phyloP scores from a whole-genome alignment of 2,113 vertebrate genomes.

The Xyliphius kryptos region DNA sequence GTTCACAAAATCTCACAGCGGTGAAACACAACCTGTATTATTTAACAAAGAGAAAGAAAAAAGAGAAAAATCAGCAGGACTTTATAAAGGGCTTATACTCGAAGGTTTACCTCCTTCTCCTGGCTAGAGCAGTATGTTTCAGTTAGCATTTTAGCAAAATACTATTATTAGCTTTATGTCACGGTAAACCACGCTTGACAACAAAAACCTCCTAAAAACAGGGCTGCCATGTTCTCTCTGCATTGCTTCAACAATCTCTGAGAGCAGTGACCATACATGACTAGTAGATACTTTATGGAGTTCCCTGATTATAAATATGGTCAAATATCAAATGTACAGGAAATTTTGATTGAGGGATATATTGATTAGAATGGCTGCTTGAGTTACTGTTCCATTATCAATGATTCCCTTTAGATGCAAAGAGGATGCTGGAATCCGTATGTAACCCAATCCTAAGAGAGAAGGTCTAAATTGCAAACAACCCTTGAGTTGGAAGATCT shows the following conservation, averaged over 20 bases:
- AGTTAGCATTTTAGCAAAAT: slow-evolving; percentile 15
- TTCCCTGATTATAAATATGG: not conserved
- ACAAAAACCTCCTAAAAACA: slow-evolving; percentile 32
- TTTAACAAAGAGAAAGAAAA: slow-evolving; percentile 25
- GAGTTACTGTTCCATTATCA: slow-evolving; percentile 12
- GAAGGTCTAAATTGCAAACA: slow-evolving; percentile 30
- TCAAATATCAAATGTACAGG: not conserved
- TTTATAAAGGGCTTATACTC: slow-evolving; percentile 67
- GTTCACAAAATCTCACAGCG: slow-evolving; percentile 25
- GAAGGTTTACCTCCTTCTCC: slow-evolving; percentile 66
- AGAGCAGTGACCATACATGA: not conserved
- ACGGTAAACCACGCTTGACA: slow-evolving; percentile 41
- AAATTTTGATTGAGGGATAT: not conserved
- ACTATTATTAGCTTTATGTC: slow-evolving; percentile 32
- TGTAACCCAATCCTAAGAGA: slow-evolving; percentile 33
- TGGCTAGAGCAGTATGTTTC: slow-evolving; percentile 20
- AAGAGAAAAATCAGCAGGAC: slow-evolving; percentile 32
- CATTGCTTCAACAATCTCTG: slow-evolving; percentile 18
- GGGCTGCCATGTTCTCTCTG: slow-evolving; percentile 40
- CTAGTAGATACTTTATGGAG: not conserved
- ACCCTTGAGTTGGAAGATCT: slow-evolving; percentile 10
- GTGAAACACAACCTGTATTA: slow-evolving; percentile 28
- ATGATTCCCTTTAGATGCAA: slow-evolving; percentile 8
- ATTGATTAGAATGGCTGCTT: not conserved
- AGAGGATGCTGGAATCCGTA: slow-evolving; percentile 27